A percentile compares a stretch with the other conserved stretches of the same genome.
These are phyloP conservation scores for Orussus abietinus DNA, from an alignment of 1,140 invertebrate species.

Conservation along the genomic window DNA sequence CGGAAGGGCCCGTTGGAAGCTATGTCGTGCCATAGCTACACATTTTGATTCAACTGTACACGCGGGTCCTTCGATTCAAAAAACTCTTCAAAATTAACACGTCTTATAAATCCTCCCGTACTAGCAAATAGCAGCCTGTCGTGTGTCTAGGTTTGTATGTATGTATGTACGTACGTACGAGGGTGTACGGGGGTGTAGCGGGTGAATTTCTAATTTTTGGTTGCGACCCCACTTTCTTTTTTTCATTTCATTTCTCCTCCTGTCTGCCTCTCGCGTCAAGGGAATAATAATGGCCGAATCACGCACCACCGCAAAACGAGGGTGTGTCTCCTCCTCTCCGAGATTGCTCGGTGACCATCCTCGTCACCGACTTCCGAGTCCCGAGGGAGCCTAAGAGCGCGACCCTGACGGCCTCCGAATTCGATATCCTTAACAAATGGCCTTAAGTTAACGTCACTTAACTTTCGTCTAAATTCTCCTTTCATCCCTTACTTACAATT, in stretches of 20 bases:
- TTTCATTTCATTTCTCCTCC: conserved; percentile 4
- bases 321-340: too few relatives aligned
- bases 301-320: too few relatives aligned
- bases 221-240: conserved; percentile 34
- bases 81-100: conserved; percentile 38
- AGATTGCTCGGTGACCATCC: too few relatives aligned
- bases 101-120: conserved; percentile 36
- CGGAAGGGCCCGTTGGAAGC: conserved; percentile 22
- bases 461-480: conserved; percentile 28
- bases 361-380: too few relatives aligned
- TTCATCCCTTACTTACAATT: conserved; percentile 21
- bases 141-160: conserved; percentile 6
- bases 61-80: conserved; percentile 31
- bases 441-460: conserved; percentile 32
- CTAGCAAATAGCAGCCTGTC: conserved; percentile 35
- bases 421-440: conserved; percentile 23
- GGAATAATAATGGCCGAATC: too few relatives aligned
- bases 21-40: conserved; percentile 26
- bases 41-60: conserved; percentile 46
- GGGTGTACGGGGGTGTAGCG: too few relatives aligned
- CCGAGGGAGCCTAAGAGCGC: too few relatives aligned
- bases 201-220: conserved; percentile 38
- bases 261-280: neutral
- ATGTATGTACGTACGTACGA: too few relatives aligned
- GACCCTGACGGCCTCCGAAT: conserved; percentile 25